Evolutionary conservation across 35 echinoderm and acorn worm species (phyloP).

Genomic region (Strongylocentrotus purpuratus): DNA sequence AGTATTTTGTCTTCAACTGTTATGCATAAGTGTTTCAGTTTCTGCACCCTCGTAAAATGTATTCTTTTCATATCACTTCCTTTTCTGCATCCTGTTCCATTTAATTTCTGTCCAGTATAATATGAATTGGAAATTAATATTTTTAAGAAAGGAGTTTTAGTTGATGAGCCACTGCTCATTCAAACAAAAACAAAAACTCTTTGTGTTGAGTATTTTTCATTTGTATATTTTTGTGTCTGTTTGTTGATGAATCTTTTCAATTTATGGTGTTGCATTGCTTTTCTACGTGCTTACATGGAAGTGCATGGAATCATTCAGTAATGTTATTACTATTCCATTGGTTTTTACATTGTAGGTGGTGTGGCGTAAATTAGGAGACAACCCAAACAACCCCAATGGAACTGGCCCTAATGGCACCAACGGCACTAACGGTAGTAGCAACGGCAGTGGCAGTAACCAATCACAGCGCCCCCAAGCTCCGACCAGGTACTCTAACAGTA

Average conservation of each 20-base stretch:
- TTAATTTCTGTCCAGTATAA: neutral
- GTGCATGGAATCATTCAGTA: neutral
- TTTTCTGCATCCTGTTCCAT: neutral
- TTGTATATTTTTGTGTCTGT: neutral
- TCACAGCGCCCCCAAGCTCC: slow-evolving; percentile 43
- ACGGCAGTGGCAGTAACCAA: neutral
- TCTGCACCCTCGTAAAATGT: neutral
- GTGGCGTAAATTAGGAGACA: slow-evolving; percentile 69
- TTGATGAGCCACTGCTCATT: no score
- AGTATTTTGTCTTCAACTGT: neutral
- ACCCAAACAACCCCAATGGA: slow-evolving; percentile 32
- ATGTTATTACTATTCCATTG: neutral
- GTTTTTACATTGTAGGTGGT: slow-evolving; percentile 49
- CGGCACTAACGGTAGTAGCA: neutral
- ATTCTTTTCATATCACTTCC: neutral
- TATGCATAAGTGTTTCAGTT: neutral
- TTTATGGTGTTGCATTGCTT: neutral
- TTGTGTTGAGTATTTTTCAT: no score
- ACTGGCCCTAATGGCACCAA: neutral
- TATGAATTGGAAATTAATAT: neutral
- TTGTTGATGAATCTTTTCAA: neutral
- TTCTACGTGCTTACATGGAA: neutral
- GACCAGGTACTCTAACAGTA: slow-evolving; percentile 35
- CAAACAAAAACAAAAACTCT: no score
- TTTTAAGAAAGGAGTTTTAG: neutral